phyloP scores from a whole-genome alignment of 2,797 vertebrate genomes.

The Myotis vivesi region DNA sequence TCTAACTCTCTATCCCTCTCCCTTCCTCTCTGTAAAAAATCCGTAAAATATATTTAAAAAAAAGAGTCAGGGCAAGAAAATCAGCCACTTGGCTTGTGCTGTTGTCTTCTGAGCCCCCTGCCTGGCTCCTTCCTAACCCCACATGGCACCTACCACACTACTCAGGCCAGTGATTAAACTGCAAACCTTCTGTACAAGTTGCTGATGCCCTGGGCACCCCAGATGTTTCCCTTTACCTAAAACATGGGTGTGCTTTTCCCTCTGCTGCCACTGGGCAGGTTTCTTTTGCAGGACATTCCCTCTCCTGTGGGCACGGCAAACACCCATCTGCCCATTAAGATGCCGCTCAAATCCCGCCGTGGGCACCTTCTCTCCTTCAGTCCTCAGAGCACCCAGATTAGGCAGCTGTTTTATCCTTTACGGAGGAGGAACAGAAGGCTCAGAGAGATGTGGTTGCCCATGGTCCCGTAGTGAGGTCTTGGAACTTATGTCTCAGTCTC shows the following conservation, averaged over 20 bases:
- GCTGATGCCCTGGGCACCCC: no score
- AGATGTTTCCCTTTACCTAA: neutral
- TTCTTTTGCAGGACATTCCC: neutral
- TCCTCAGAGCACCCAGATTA: neutral
- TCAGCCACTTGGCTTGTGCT: neutral
- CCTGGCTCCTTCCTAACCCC: neutral
- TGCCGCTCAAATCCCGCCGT: neutral
- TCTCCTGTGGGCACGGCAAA: neutral
- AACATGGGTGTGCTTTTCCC: neutral
- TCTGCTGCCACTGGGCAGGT: accelerated
- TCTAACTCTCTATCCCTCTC: no score
- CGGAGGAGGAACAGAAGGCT: neutral
- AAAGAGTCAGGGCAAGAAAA: neutral
- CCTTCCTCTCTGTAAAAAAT: no score
- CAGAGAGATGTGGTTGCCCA: neutral
- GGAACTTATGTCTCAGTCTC: neutral
- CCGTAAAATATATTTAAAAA: no score
- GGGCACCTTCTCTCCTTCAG: neutral
- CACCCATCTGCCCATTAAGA: neutral
- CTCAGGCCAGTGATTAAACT: neutral
- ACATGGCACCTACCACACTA: neutral
- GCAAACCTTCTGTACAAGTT: neutral
- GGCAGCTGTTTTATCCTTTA: neutral
- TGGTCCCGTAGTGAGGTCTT: neutral
- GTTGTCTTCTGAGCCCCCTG: neutral